phyloP scores from a whole-genome alignment of 1,140 invertebrate genomes.

The Harlomillsia oculata region DNA sequence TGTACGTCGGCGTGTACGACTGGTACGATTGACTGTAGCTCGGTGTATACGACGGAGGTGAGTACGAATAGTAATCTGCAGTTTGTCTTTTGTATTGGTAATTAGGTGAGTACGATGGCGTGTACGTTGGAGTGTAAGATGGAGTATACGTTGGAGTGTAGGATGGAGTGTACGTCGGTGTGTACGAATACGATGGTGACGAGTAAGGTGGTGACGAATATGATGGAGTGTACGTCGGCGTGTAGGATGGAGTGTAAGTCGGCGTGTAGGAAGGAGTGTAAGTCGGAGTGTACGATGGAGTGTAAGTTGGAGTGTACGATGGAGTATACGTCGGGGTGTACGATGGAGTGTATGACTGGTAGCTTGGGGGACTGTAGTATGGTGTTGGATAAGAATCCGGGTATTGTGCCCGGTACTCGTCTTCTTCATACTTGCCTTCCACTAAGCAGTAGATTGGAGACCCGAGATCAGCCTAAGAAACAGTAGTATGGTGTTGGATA shows the following conservation, averaged over 20 bases:
- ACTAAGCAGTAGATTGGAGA: conserved; percentile 32
- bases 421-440: conserved; percentile 21
- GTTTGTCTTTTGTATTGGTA: neutral
- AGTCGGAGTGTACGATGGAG: neutral
- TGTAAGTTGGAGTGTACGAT: neutral
- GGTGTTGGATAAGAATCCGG: conserved; percentile 19
- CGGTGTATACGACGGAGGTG: conserved; percentile 4
- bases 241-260: neutral
- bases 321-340: too few relatives aligned
- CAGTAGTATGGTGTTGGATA: conserved; percentile 7
- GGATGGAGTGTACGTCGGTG: too few relatives aligned
- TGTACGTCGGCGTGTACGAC: conserved; percentile 7
- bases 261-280: conserved; percentile 11
- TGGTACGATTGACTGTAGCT: conserved; percentile 7
- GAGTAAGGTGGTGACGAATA: conserved; percentile 6
- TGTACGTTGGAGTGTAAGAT: conserved; percentile 12
- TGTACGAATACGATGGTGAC: neutral
- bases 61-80: conserved; percentile 5
- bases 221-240: too few relatives aligned
- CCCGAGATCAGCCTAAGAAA: conserved; percentile 32
- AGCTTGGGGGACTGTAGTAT: neutral
- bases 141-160: neutral
- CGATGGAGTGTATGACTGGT: neutral
- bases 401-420: conserved; percentile 15
- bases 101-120: neutral